phyloP scores from a whole-genome alignment of 2,888 invertebrate species.

The Parnassius glacialis region DNA sequence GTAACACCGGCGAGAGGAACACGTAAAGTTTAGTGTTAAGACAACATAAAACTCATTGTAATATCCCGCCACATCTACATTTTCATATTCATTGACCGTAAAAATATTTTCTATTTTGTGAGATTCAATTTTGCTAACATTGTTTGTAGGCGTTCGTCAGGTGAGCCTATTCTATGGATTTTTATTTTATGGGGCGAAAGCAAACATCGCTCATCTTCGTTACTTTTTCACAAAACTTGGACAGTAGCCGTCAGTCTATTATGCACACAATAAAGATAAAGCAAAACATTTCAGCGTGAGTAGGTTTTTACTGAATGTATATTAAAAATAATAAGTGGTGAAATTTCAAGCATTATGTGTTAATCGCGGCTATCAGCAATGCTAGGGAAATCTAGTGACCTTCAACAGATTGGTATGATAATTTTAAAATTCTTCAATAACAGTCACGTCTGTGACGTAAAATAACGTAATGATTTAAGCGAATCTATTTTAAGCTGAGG shows the following conservation, averaged over 20 bases:
- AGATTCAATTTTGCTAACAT: conserved; percentile 75
- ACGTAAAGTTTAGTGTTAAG: conserved; percentile 48
- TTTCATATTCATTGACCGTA: conserved; percentile 77
- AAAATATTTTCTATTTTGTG: conserved; percentile 75
- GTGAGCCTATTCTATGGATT: conserved; percentile 51
- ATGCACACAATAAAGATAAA: conserved; percentile 6
- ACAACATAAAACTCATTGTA: conserved; percentile 49
- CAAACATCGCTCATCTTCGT: conserved; percentile 36
- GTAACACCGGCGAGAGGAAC: conserved; percentile 30
- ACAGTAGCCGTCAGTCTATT: conserved; percentile 31
- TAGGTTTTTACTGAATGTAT: background rate
- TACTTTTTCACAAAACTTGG: conserved; percentile 33
- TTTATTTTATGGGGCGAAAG: conserved; percentile 48
- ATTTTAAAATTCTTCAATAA: too few relatives aligned
- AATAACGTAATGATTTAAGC: too few relatives aligned
- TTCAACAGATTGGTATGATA: too few relatives aligned
- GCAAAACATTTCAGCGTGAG: background rate
- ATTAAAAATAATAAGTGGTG: too few relatives aligned
- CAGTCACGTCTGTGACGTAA: too few relatives aligned
- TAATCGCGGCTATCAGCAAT: too few relatives aligned
- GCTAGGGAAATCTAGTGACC: too few relatives aligned
- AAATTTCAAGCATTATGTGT: too few relatives aligned
- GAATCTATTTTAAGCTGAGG: too few relatives aligned
- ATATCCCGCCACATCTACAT: conserved; percentile 54
- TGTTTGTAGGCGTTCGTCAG: conserved; percentile 66